Base-by-base conservation (phyloP, 1,140 invertebrate genomes). In the Cepaea nemoralis region DNA sequence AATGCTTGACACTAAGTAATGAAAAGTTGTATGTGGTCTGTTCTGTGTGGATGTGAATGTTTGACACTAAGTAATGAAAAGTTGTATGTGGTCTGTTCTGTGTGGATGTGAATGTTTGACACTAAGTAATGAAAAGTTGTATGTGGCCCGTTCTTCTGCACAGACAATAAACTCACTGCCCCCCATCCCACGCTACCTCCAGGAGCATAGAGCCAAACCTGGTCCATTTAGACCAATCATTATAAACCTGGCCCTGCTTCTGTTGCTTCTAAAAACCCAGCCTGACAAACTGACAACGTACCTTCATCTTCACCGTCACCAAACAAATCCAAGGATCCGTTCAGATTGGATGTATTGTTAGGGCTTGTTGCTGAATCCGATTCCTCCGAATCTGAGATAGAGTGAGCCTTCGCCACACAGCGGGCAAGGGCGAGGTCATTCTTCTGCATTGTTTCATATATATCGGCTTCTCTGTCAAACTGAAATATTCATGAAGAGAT, bases 301-400 rank as follows among this genome's bases (percentile, higher is more conserved):
- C 14, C 1, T 6, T 42, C 31, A 35, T 48, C 73, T 33, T 39
- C 35, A n/a, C 40, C 10, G 33, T 27, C 39, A 40, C 16, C 63
- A 80, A 80, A 80, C 27, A 80, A 39, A 73, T 80, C 78, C 19
- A 12, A 14, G 37, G 78, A 80, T 27, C 78, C 69, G 27, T 31
- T 69, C 6, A 42, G 16, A 45, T 24, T 40, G 1, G 39, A 48
- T 16, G 39, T 37, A 24, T 35, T 40, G 37, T 75, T 40, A 31
- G 45, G 33, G 39, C 69, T 39, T 63, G 5, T 69, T 69, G n/a
- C 33, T 22, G 35, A 42, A 40, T 79, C 69, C 6, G 78, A 71
- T 3, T 80, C 69, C 12, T 73, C 78, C 50, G 78, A 80, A 37
- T 80, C 78, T 71, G 78, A 80, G 12, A 80, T 50, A 0, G 67